Evolutionary conservation across 2,797 vertebrate species (phyloP).

Genomic region (Buceros bicornis): DNA sequence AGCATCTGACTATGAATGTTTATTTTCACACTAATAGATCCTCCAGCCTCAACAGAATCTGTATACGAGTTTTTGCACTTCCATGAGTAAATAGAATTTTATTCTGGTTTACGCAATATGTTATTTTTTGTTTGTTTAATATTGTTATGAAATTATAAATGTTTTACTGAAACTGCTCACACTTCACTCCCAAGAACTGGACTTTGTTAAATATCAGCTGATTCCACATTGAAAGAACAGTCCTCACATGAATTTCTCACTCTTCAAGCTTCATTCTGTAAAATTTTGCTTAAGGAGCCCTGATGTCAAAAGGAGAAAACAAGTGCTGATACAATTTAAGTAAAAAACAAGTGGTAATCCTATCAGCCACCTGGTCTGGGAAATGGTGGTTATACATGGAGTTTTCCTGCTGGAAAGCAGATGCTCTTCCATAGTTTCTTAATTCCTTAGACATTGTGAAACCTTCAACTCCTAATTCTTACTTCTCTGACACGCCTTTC

Average conservation of each 20-base stretch:
- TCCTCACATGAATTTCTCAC: background rate
- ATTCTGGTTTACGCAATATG: background rate
- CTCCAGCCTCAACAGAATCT: background rate
- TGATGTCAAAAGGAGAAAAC: background rate
- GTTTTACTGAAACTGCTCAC: background rate
- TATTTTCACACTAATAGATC: background rate
- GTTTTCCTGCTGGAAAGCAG: background rate
- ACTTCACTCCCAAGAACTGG: background rate
- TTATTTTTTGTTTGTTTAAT: background rate
- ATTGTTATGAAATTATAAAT: background rate
- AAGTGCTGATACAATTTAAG: background rate
- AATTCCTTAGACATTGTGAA: background rate
- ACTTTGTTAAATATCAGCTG: background rate
- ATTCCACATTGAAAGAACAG: background rate
- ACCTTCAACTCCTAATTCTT: background rate
- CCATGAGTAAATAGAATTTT: background rate
- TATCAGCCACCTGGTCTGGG: background rate
- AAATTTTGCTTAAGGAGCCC: background rate
- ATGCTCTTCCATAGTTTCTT: background rate
- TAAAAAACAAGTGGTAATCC: background rate
- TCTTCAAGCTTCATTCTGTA: background rate
- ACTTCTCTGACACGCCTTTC: background rate
- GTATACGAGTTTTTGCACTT: background rate
- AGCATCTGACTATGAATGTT: background rate
- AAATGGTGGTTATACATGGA: background rate